Conservation (phyloP, 2,888 invertebrate genomes). For the Mimachlamys varia region DNA sequence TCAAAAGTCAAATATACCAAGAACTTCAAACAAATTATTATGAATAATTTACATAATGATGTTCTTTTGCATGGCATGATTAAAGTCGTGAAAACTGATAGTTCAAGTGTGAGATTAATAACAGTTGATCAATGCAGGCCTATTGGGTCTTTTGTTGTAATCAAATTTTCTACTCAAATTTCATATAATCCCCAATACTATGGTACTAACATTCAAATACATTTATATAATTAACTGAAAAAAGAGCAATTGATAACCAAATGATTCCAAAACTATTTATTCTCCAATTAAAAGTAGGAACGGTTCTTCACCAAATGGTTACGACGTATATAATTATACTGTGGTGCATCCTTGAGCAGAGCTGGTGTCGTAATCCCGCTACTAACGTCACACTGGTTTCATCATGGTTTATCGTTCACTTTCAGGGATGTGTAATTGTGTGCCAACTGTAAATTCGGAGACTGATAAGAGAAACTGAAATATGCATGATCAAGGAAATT, state of each 20-base stretch:
- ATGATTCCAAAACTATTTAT: not conserved
- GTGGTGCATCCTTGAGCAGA: not conserved
- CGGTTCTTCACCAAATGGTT: not conserved
- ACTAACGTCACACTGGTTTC: not conserved
- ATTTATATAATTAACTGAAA: not conserved
- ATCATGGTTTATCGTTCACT: not conserved
- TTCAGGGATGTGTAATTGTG: not conserved
- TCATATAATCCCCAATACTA: too few species aligned
- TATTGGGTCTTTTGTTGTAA: too few species aligned
- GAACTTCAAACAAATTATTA: too few species aligned
- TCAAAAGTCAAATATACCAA: too few species aligned
- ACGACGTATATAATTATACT: not conserved
- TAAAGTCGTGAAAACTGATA: too few species aligned
- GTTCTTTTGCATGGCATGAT: too few species aligned
- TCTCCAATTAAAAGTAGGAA: not conserved
- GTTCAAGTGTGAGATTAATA: too few species aligned
- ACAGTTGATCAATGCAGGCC: too few species aligned
- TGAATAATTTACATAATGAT: too few species aligned
- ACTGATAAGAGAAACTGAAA: not conserved
- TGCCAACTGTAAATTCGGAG: not conserved
- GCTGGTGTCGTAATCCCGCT: not conserved
- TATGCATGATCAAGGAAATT: not conserved
- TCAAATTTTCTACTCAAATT: too few species aligned
- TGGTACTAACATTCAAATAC: too few species aligned
- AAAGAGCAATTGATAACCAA: not conserved